Evolutionary conservation across 2,113 vertebrate species (phyloP).

Genomic region (Phrynosoma blainvillii): DNA sequence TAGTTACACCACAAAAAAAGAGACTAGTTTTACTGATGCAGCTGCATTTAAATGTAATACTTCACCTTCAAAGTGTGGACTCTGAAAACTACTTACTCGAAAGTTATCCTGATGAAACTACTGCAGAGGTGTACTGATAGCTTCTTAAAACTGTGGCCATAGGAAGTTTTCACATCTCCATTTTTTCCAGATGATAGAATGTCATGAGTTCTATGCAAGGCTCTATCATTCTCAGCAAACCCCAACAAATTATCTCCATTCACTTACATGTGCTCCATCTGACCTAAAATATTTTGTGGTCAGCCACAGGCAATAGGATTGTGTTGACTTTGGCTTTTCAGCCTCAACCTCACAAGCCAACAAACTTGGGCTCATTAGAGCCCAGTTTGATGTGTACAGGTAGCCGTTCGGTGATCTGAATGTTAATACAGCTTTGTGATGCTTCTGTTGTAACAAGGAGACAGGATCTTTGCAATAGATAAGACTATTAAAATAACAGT

Average conservation of each 20-base stretch:
- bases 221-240: not conserved
- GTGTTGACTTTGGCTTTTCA: not conserved
- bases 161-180: too few species aligned
- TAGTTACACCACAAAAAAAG: constrained; percentile 22
- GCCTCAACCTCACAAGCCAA: not conserved
- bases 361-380: constrained; percentile 2
- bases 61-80: constrained; percentile 11
- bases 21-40: not conserved
- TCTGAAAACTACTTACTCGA: not conserved
- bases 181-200: not conserved
- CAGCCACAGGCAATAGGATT: not conserved
- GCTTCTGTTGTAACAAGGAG: not conserved
- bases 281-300: not conserved
- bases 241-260: not conserved
- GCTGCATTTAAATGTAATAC: not conserved
- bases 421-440: not conserved
- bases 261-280: not conserved
- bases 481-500: not conserved
- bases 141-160: not conserved
- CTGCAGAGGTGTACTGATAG: not conserved
- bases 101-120: not conserved
- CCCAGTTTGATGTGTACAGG: not conserved
- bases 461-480: not conserved
- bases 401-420: not conserved
- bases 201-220: not conserved